These are phyloP conservation scores for Sminthurinus aureus DNA, from an alignment of 2,888 invertebrate genomes.

Conservation along the genomic window DNA sequence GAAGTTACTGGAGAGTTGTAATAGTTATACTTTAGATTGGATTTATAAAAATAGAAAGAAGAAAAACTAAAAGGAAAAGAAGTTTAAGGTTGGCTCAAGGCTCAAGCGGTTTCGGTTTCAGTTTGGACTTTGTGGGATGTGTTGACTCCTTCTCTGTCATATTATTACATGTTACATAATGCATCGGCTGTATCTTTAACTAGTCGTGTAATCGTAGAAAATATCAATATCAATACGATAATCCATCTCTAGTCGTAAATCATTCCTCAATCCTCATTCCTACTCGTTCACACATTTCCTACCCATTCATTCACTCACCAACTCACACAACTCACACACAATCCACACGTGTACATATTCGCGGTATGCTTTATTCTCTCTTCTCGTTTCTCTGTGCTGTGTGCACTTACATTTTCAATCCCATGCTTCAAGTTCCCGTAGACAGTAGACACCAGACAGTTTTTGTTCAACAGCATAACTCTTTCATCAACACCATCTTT, in stretches of 20 bases:
- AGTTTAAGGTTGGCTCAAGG: not conserved
- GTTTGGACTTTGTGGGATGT: not conserved
- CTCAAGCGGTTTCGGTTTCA: no score
- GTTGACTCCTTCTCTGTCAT: not conserved
- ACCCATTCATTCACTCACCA: not conserved
- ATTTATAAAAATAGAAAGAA: no score
- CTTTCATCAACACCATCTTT: no score
- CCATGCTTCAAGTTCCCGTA: no score
- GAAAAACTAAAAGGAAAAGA: no score
- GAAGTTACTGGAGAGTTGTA: no score
- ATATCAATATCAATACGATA: conserved; percentile 29
- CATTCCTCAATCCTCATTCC: conserved; percentile 18
- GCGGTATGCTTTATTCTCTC: not conserved
- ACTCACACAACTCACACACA: not conserved
- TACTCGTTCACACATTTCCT: not conserved
- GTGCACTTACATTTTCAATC: no score
- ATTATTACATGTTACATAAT: conserved; percentile 1
- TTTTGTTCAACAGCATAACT: no score
- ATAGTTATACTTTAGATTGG: no score
- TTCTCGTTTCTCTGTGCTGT: not conserved
- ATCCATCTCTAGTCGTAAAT: conserved; percentile 34
- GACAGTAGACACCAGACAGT: no score
- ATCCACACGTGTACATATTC: not conserved
- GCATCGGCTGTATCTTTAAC: conserved; percentile 22
- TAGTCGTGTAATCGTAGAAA: conserved; percentile 34